Percentiles rank a stretch among this genome's conserved stretches.
Evolutionary conservation across 2,888 invertebrate species (phyloP).

Genomic region (Trichogramma evanescens): DNA sequence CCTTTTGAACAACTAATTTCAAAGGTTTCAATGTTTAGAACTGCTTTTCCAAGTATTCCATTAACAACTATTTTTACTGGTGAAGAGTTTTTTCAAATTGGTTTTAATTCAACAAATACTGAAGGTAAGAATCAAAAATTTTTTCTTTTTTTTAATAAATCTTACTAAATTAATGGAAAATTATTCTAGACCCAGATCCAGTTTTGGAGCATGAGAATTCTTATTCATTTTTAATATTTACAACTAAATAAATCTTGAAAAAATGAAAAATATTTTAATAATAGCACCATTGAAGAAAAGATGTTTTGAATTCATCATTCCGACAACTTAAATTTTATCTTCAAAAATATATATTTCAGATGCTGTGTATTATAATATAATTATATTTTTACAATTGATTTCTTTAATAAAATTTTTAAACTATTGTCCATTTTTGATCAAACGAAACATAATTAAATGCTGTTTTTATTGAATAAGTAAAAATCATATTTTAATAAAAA

Average conservation of each 20-base stretch:
- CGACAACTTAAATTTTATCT: too few relatives aligned
- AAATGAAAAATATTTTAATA: too few relatives aligned
- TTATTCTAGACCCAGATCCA: not conserved
- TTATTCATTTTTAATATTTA: not conserved
- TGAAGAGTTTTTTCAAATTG: conserved; percentile 3
- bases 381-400: too few relatives aligned
- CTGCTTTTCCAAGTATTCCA: conserved; percentile 2
- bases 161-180: not conserved
- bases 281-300: too few relatives aligned
- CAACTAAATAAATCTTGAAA: not conserved
- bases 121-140: not conserved
- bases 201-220: not conserved
- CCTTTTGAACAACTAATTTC: not conserved
- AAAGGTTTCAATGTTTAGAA: not conserved
- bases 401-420: too few relatives aligned
- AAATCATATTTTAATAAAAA: too few relatives aligned
- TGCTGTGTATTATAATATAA: too few relatives aligned
- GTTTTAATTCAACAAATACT: not conserved
- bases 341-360: too few relatives aligned
- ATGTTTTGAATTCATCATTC: too few relatives aligned
- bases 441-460: too few relatives aligned
- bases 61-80: not conserved
- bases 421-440: too few relatives aligned
- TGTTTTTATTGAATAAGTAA: too few relatives aligned
- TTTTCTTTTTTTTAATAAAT: not conserved